Base-by-base conservation (phyloP, 2,888 invertebrate species). In the Sinotaia quadrata region DNA sequence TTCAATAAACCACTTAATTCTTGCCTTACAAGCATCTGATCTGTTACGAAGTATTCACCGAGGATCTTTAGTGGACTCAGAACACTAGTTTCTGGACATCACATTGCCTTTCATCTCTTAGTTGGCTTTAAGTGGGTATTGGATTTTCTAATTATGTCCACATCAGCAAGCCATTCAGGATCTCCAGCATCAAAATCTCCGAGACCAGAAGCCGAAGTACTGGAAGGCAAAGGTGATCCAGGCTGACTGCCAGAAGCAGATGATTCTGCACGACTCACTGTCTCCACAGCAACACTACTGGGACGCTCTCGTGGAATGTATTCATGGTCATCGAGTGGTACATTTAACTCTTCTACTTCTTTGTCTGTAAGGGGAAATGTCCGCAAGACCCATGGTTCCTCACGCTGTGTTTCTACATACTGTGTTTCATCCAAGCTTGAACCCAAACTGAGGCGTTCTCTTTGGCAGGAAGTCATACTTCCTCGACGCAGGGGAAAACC, bases 301-400 rank as follows among this genome's bases (percentile, higher is more conserved):
- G 31, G 27, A 3, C 5, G 27, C 8, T 10, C 8, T 1, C 29
- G 54, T 1, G 29, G 54, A 31, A 24, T 54, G 54, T 27, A 12
- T 18, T 51, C 24, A n/a, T 36, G 18, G 4, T 29, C n/a, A 18
- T 12, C 15, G 18, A 44, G 75, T 44, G 77, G 81, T 18, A 65
- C 52, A 47, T 74, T 75, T 81, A 87, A 78, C 8, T 69, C 63
- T 47, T 78, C 74, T 56, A 78, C 81, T 21, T 82, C 83, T 2
- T 77, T 76, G 29, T 85, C 86, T 1, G 74, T 59, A 4, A 87
- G 67, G 2, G 87, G 87, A 71, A 87, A 87, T 4, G 72, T 71
- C 41, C 87, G 72, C 1, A 63, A 69, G 1, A 74, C 73, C 84
- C 85, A 87, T 0, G 85, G 84, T 15, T 81, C 79, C 0, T 77